Base-by-base conservation (phyloP, 2,113 vertebrate species). In the Campylomormyrus numenius region DNA sequence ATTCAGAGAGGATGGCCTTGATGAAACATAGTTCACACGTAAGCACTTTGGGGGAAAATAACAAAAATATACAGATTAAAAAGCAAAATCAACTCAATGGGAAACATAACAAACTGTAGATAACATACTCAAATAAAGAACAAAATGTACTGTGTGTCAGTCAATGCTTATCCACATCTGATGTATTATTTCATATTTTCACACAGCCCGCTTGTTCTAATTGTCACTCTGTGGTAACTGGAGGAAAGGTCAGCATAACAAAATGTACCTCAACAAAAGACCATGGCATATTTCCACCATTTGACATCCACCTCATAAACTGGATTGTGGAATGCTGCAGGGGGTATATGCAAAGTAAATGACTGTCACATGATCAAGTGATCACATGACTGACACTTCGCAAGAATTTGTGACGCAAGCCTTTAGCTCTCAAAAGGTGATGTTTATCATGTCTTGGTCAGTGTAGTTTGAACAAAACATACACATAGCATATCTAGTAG, bases 351-450 rank as follows among this genome's bases (percentile, higher is more conserved):
- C 45, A 24, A 24, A 19, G 39, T 7, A 46, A 85, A 85, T 1
- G 21, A 24, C 83, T 48, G 45, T 85, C 45, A 85, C 45, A 21
- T 42, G 74, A 42, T 80, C 35, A 42, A 42, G 45, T 85, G 24
- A 85, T 85, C 45, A 48, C 42, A 85, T 84, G 80, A 85, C 83
- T 48, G 9, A 46, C 31, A 86, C 45, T 88, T 58, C 89, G 24
- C 39, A 46, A n/a, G 7, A 45, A 83, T 83, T 83, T 83, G 15
- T 83, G 77, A 83, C 39, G 77, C 35, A 17, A 42, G 45, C 21
- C 42, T 21, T 85, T 24, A 46, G 24, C 45, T 48, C 83, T 85
- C 83, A 24, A 39, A 83, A 24, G 45, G 21, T 46, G 45, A 77
- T 77, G 74, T 77, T 77, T 80, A 80, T 80, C 35, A 80, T 27